Evolutionary conservation across 2,113 vertebrate species (phyloP).

Genomic region (Loxodonta africana): DNA sequence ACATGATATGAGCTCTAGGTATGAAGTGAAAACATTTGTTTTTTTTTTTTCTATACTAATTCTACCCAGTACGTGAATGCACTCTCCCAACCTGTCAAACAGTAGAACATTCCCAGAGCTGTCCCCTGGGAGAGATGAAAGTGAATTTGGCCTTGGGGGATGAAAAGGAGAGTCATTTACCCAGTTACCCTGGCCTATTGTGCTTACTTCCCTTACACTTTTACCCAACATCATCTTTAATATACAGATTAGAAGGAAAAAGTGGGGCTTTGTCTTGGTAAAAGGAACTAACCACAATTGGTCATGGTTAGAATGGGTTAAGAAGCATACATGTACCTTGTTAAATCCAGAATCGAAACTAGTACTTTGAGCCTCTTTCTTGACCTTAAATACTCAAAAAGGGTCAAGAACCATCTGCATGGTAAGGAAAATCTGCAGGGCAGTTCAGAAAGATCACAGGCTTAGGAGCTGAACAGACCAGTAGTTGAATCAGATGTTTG

Average conservation of each 20-base stretch:
- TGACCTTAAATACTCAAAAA: background rate
- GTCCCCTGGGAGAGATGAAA: background rate
- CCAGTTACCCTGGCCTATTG: background rate
- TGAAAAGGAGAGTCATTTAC: background rate
- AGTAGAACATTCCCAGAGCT: background rate
- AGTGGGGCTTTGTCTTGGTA: background rate
- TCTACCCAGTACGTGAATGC: background rate
- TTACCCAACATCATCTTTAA: background rate
- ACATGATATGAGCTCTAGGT: background rate
- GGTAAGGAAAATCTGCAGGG: background rate
- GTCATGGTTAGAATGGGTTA: background rate
- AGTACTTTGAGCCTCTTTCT: background rate
- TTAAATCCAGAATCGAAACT: conserved; percentile 7
- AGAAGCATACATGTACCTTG: background rate
- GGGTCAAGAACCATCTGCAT: background rate
- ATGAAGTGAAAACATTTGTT: background rate
- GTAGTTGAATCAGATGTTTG: background rate
- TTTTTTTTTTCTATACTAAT: background rate
- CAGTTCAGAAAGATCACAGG: background rate
- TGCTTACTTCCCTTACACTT: background rate
- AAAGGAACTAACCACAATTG: background rate
- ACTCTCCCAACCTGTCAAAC: background rate
- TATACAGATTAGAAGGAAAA: background rate
- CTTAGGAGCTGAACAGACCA: background rate
- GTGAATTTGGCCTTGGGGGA: background rate